Evolutionary conservation across 2,797 vertebrate species (phyloP).

Genomic region (Corythornis leucogaster): DNA sequence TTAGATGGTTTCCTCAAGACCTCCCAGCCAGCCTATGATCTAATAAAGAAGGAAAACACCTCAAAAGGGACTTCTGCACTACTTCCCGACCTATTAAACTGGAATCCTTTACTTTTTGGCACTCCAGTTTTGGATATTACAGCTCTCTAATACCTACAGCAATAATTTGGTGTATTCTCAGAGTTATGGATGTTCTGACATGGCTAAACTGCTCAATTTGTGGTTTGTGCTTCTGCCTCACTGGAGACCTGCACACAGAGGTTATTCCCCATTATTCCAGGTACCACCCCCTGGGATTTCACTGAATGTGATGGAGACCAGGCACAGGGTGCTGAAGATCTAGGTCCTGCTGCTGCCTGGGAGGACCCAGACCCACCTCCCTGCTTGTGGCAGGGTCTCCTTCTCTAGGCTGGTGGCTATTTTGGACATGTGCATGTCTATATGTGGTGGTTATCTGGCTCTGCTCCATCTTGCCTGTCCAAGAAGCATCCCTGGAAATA

Average conservation of each 20-base stretch:
- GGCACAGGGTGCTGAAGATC: not conserved
- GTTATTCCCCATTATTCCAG: not conserved
- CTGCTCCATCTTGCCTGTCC: not conserved
- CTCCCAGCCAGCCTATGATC: not conserved
- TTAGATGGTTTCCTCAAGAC: not conserved
- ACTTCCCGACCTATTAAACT: not conserved
- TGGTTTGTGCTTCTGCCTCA: not conserved
- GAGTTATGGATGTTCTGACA: not conserved
- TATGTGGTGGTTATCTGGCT: not conserved
- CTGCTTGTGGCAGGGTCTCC: fast-evolving
- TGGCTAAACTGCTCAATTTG: fast-evolving
- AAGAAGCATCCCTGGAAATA: not conserved
- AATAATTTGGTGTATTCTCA: not conserved
- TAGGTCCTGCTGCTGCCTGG: not conserved
- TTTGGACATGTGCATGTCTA: fast-evolving
- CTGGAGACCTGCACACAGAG: not conserved
- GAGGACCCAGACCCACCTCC: not conserved
- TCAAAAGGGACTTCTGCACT: not conserved
- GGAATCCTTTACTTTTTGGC: not conserved
- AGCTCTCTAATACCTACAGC: not conserved
- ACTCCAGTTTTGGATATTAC: not conserved
- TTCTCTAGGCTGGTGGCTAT: not conserved
- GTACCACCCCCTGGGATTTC: not conserved
- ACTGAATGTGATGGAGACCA: not conserved
- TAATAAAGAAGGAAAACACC: not conserved